Percentiles rank a stretch among this genome's conserved stretches.
phyloP scores from a whole-genome alignment of 1,140 invertebrate genomes.

The Manduca sexta region DNA sequence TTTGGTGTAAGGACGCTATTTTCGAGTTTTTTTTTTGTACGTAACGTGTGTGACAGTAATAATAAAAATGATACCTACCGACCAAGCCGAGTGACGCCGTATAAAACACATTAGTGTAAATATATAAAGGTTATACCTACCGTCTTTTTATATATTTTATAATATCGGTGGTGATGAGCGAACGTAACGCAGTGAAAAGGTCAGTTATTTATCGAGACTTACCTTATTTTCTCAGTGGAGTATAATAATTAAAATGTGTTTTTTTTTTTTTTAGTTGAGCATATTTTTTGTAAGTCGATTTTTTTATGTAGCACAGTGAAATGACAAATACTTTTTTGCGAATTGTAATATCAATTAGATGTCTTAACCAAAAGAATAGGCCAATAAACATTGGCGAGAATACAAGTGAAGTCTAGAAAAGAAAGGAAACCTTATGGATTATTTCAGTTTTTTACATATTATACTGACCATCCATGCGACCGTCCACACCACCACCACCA shows the following conservation, averaged over 20 bases:
- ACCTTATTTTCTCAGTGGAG: too few species aligned
- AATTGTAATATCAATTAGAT: too few species aligned
- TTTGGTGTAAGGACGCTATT: too few species aligned
- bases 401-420: too few species aligned
- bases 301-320: too few species aligned
- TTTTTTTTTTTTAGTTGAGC: conserved; percentile 2
- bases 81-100: conserved; percentile 47
- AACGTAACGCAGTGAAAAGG: too few species aligned
- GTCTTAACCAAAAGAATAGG: too few species aligned
- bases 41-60: background rate
- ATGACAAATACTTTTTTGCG: too few species aligned
- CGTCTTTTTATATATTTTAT: background rate
- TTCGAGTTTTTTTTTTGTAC: too few species aligned
- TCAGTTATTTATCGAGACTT: too few species aligned
- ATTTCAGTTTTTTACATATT: background rate
- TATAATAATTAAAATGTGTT: too few species aligned
- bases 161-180: background rate
- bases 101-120: background rate
- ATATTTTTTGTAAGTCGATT: background rate
- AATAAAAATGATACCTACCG: conserved; percentile 34
- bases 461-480: background rate
- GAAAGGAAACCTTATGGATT: background rate
- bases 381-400: too few species aligned
- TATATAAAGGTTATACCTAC: conserved; percentile 1
- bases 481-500: background rate